A percentile compares a stretch with the other conserved stretches of the same genome.
phyloP scores from a whole-genome alignment of 2,113 vertebrate species.

The Pipa parva region DNA sequence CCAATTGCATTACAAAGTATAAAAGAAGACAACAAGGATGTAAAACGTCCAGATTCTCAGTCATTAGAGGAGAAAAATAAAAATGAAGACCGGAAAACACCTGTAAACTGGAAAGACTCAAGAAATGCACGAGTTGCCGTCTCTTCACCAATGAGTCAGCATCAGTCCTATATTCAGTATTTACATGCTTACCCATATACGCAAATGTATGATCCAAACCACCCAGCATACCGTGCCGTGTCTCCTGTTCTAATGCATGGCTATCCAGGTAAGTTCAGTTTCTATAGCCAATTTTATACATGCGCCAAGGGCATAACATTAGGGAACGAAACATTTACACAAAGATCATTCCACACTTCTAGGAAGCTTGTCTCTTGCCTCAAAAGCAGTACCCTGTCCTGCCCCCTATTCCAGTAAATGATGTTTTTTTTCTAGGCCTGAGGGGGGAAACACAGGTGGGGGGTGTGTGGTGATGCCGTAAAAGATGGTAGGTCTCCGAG shows the following conservation, averaged over 20 bases:
- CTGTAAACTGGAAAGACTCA: conserved; percentile 83
- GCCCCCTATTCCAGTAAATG: too few relatives aligned
- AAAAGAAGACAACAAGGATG: conserved; percentile 79
- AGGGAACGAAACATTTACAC: too few relatives aligned
- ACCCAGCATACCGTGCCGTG: conserved; percentile 84
- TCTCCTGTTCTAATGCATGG: conserved; percentile 93
- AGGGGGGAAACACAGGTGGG: too few relatives aligned
- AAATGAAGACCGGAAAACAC: conserved; percentile 74
- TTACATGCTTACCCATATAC: conserved; percentile 92
- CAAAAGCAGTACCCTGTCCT: too few relatives aligned
- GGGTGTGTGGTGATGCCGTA: too few relatives aligned
- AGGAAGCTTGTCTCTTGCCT: too few relatives aligned
- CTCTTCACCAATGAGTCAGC: conserved; percentile 86
- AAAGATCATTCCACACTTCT: too few relatives aligned
- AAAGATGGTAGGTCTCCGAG: too few relatives aligned
- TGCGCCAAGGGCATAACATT: too few relatives aligned
- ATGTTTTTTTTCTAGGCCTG: too few relatives aligned
- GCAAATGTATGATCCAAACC: conserved; percentile 87
- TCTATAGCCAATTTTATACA: too few relatives aligned
- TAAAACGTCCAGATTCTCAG: conserved; percentile 72
- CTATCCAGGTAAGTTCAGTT: conserved; percentile 79
- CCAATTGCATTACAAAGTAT: conserved; percentile 69
- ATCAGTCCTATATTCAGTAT: conserved; percentile 94
- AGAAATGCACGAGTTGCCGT: conserved; percentile 77
- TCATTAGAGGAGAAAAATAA: conserved; percentile 77